Conservation (phyloP, 2,797 vertebrate species). For the Eremophila alpestris region DNA sequence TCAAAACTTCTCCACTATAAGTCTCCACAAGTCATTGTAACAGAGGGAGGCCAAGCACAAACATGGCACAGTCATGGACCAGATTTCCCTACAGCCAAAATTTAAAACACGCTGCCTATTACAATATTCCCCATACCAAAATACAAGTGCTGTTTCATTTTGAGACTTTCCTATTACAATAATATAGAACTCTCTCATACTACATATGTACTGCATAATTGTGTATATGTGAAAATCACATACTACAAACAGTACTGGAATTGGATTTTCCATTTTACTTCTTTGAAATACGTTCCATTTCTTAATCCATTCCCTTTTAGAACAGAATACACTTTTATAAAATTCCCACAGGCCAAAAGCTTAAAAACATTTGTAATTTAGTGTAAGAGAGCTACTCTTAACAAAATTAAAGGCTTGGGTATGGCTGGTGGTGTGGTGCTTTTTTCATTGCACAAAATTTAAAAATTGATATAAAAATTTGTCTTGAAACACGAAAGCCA, state of each 20-base stretch:
- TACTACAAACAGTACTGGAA: background rate
- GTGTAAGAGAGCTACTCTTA: background rate
- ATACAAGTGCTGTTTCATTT: background rate
- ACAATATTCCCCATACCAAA: background rate
- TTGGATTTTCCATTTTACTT: conserved; percentile 22
- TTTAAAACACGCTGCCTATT: background rate
- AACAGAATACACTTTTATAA: background rate
- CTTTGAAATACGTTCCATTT: background rate
- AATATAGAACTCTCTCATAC: background rate
- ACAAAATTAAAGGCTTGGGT: conserved; percentile 13
- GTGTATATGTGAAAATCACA: background rate
- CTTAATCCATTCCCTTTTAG: background rate
- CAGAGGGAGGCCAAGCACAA: background rate
- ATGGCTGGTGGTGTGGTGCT: background rate
- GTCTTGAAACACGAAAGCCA: background rate
- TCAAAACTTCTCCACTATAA: background rate
- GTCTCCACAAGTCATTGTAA: background rate
- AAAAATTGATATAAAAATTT: background rate
- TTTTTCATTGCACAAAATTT: background rate
- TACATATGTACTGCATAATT: background rate
- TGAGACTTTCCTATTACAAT: background rate
- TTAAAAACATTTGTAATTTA: conserved; percentile 23
- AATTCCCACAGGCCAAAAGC: conserved; percentile 1
- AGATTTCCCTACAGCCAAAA: background rate
- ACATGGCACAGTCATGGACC: background rate